phyloP scores from a whole-genome alignment of 2,797 vertebrate species.

The Gastrophryne carolinensis region DNA sequence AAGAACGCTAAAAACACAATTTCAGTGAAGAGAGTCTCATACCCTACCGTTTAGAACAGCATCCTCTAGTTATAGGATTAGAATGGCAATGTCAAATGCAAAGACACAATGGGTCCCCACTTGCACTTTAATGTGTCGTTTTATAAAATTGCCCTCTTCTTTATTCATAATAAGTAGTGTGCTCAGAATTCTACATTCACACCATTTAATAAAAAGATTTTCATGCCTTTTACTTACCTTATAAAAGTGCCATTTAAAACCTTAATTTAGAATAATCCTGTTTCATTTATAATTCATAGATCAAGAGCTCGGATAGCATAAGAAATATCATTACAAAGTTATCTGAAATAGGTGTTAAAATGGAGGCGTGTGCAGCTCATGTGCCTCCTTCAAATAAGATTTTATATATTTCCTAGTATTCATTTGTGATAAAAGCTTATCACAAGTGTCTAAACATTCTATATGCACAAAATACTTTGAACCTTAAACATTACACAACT shows the following conservation, averaged over 20 bases:
- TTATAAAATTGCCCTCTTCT: not conserved
- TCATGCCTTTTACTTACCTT: constrained; percentile 6
- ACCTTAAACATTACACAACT: too few relatives aligned
- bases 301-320: not conserved
- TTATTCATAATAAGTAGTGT: constrained; percentile 11
- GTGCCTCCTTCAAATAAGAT: too few relatives aligned
- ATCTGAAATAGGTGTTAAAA: not conserved
- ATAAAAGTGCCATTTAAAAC: constrained; percentile 9
- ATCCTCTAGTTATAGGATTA: constrained; percentile 8
- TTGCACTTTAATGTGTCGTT: constrained; percentile 17
- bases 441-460: not conserved
- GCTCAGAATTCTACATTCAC: not conserved
- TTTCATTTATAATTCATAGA: constrained; percentile 30
- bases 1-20: not conserved
- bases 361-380: too few relatives aligned
- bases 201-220: constrained; percentile 32
- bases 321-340: not conserved
- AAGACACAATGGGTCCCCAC: not conserved
- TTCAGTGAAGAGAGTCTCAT: not conserved
- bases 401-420: too few relatives aligned
- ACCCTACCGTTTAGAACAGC: not conserved
- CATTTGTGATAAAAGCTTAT: not conserved
- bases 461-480: not conserved
- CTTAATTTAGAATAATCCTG: constrained; percentile 26
- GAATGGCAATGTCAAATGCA: constrained; percentile 22